phyloP scores from a whole-genome alignment of 2,888 invertebrate species.

The Stegana nigrithorax region DNA sequence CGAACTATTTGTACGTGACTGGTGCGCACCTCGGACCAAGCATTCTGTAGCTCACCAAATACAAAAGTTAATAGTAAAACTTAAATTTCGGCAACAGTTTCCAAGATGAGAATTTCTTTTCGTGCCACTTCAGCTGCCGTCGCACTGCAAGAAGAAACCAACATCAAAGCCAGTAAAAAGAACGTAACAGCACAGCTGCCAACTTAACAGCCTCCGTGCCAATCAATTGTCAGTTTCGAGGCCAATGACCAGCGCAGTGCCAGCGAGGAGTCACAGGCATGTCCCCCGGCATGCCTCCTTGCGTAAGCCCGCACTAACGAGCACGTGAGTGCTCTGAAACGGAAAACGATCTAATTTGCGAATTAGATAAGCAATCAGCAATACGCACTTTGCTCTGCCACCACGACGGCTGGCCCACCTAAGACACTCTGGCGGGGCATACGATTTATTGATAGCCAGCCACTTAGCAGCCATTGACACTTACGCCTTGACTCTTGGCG shows the following conservation, averaged over 20 bases:
- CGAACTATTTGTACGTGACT: conserved; percentile 10
- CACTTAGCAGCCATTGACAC: not conserved
- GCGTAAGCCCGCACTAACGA: conserved; percentile 43
- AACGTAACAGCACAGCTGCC: not conserved
- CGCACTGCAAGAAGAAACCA: no score
- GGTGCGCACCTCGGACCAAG: not conserved
- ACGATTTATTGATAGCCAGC: not conserved
- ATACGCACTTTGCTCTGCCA: not conserved
- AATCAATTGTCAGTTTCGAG: no score
- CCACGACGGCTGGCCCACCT: not conserved
- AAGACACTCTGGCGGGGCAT: no score
- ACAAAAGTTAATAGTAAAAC: no score
- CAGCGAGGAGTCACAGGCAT: conserved; percentile 40
- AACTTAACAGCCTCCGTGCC: not conserved
- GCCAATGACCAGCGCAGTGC: conserved; percentile 37
- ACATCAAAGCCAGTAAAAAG: not conserved
- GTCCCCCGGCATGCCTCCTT: conserved; percentile 10
- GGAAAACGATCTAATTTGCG: conserved; percentile 63
- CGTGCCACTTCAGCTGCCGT: no score
- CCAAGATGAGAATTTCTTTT: no score
- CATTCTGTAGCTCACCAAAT: no score
- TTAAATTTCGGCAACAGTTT: no score
- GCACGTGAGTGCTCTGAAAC: conserved; percentile 60
- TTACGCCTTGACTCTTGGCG: not conserved
- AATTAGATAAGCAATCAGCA: conserved; percentile 35